A percentile compares a stretch with the other conserved stretches of the same genome.
Evolutionary conservation across 1,140 invertebrate genomes (phyloP).

Genomic region (Ditylenchus dipsaci): DNA sequence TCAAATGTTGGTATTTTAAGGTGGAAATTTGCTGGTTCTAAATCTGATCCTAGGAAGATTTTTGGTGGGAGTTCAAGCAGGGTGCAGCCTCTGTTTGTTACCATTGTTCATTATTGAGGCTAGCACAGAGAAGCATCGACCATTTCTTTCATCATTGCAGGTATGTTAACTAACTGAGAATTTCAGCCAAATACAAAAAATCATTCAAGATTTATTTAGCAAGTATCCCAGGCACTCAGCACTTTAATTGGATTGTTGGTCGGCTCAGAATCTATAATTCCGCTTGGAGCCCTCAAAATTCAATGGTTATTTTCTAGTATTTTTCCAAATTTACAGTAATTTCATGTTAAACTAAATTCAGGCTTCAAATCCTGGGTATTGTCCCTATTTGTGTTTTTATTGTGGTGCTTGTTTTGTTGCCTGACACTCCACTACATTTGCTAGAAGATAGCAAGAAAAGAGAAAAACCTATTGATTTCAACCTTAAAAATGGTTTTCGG

Average conservation of each 20-base stretch:
- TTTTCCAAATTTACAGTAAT: background rate
- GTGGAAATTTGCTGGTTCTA: slow-evolving; percentile 7
- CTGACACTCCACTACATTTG: slow-evolving; percentile 22
- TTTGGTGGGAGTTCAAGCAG: slow-evolving; percentile 31
- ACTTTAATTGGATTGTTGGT: slow-evolving; percentile 24
- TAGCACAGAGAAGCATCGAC: slow-evolving; percentile 9
- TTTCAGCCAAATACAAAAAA: background rate
- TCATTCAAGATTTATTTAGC: slow-evolving; percentile 14
- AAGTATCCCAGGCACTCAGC: slow-evolving; percentile 27
- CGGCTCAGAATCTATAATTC: slow-evolving; percentile 11
- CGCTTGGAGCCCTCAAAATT: slow-evolving; percentile 11
- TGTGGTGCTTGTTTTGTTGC: slow-evolving; percentile 18
- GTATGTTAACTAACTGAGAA: background rate
- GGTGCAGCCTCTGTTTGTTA: slow-evolving; percentile 27
- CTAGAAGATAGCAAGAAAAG: slow-evolving; percentile 6
- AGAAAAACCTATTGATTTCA: background rate
- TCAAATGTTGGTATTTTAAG: too few relatives aligned
- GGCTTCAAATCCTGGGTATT: slow-evolving; percentile 21
- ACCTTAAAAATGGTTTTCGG: too few relatives aligned
- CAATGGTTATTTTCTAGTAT: slow-evolving; percentile 18
- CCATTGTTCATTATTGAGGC: slow-evolving; percentile 34
- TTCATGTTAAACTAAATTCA: too few relatives aligned
- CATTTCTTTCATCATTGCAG: slow-evolving; percentile 35
- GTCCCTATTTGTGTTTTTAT: slow-evolving; percentile 18
- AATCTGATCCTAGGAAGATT: slow-evolving; percentile 23